Percentiles rank a stretch among this genome's conserved stretches.
Evolutionary conservation across 2,888 invertebrate species (phyloP).

Genomic region (Liposcelis brunnea): DNA sequence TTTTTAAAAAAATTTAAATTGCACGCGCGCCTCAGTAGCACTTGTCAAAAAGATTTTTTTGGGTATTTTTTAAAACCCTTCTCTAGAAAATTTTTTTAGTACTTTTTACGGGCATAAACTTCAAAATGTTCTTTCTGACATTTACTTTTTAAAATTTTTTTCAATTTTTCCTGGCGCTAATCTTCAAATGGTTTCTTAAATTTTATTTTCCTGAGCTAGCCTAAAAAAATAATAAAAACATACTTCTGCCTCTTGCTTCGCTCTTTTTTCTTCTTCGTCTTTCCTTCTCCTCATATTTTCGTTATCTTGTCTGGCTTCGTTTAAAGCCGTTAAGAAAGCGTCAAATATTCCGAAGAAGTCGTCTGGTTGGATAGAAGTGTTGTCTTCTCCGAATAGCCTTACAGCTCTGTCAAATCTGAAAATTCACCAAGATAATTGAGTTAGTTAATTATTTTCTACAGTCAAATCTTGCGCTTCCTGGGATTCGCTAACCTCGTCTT

Average conservation of each 20-base stretch:
- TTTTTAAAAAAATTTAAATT: no score
- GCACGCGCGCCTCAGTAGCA: no score
- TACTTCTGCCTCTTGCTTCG: slow-evolving; percentile 73
- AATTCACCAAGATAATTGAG: slow-evolving; percentile 7
- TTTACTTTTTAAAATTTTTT: background rate
- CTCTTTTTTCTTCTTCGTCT: slow-evolving; percentile 79
- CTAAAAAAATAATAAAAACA: no score
- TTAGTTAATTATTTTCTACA: slow-evolving; percentile 6
- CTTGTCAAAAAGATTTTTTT: no score
- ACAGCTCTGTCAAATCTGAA: slow-evolving; percentile 69
- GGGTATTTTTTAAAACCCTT: no score
- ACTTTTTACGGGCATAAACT: no score
- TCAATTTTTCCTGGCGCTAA: background rate
- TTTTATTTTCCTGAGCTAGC: no score
- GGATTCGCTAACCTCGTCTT: slow-evolving; percentile 49
- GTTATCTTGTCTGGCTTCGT: slow-evolving; percentile 75
- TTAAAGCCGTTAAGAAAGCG: slow-evolving; percentile 62
- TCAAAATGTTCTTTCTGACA: no score
- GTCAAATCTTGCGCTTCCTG: slow-evolving; percentile 7
- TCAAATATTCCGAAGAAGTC: slow-evolving; percentile 90
- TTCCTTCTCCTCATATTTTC: slow-evolving; percentile 65
- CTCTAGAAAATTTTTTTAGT: no score
- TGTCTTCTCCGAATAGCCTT: slow-evolving; percentile 78
- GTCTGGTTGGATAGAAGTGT: slow-evolving; percentile 67
- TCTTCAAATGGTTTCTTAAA: background rate